Evolutionary conservation across 2,113 vertebrate species (phyloP).

Genomic region (Noturus placidus): DNA sequence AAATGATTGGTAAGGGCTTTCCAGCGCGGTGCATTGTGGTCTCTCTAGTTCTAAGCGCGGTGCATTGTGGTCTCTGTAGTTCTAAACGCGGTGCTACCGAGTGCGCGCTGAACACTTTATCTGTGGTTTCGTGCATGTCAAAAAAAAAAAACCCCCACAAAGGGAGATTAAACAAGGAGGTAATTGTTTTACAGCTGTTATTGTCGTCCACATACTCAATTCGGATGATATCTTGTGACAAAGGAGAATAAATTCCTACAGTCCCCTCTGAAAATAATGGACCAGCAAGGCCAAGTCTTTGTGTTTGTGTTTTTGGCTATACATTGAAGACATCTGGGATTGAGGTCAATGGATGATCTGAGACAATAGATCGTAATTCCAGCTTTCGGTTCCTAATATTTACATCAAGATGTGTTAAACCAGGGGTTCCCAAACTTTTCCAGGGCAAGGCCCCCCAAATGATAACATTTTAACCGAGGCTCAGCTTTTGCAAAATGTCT

Average conservation of each 20-base stretch:
- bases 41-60: conserved; percentile 66
- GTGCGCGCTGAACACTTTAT: not conserved
- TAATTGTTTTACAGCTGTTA: not conserved
- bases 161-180: too few species aligned
- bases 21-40: conserved; percentile 66
- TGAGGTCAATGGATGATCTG: not conserved
- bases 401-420: not conserved
- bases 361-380: not conserved
- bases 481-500: too few species aligned
- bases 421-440: too few species aligned
- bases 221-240: not conserved
- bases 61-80: conserved; percentile 72
- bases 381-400: not conserved
- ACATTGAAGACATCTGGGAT: not conserved
- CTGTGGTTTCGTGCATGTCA: not conserved
- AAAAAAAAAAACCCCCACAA: too few species aligned
- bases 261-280: not conserved
- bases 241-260: not conserved
- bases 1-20: conserved; percentile 36
- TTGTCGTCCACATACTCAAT: not conserved
- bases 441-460: too few species aligned
- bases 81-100: too few species aligned
- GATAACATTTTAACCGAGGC: too few species aligned
- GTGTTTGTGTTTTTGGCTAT: not conserved
- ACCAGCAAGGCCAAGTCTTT: not conserved